Conservation (phyloP, 2,888 invertebrate species). For the Mycalesis mineus region DNA sequence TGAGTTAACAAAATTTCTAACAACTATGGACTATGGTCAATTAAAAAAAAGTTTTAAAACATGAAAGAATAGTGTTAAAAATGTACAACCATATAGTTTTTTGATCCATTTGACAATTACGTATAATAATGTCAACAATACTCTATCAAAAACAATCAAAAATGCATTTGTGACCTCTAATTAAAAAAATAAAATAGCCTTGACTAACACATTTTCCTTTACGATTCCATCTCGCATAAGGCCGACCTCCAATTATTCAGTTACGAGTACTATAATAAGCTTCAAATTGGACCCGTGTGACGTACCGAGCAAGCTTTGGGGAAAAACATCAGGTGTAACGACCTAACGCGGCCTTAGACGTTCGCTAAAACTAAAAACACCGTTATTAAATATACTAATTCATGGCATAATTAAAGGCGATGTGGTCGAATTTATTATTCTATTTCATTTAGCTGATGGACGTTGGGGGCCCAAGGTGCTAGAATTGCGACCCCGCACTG, state of each 20-base stretch:
- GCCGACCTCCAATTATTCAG: constrained; percentile 26
- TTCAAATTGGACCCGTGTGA: constrained; percentile 12
- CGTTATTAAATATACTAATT: neutral
- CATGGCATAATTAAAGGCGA: neutral
- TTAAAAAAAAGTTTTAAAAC: no score
- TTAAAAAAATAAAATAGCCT: neutral
- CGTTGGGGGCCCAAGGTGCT: no score
- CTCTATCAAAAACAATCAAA: no score
- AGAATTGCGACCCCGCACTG: no score
- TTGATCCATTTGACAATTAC: no score
- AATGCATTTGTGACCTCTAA: neutral
- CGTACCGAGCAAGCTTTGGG: neutral
- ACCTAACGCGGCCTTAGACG: constrained; percentile 15
- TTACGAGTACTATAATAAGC: constrained; percentile 11
- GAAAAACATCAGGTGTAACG: constrained; percentile 22
- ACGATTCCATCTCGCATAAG: constrained; percentile 18
- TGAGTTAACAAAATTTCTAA: no score
- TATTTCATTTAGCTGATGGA: no score
- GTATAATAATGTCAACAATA: no score
- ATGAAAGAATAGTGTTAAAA: no score
- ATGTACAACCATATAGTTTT: no score
- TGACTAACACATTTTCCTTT: constrained; percentile 12
- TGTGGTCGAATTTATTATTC: neutral
- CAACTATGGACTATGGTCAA: no score
- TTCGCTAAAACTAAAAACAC: neutral